Percentiles rank a stretch among this genome's conserved stretches.
Evolutionary conservation across 2,888 invertebrate species (phyloP).

Genomic region (Rhagophthalmus giganteus): DNA sequence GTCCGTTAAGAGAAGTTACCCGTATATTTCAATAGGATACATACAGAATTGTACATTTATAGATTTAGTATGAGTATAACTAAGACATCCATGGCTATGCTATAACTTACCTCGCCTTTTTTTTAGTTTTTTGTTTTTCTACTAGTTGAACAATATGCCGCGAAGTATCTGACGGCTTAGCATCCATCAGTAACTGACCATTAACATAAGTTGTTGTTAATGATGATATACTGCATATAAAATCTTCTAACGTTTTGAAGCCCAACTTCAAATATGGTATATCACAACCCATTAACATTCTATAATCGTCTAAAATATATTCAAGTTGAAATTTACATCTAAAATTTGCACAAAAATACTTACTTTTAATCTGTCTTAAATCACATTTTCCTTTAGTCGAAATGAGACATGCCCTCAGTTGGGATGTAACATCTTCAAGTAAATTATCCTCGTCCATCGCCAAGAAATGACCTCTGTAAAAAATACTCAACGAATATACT

Average conservation of each 20-base stretch:
- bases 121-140: slow-evolving; percentile 47
- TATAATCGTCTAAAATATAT: slow-evolving; percentile 61
- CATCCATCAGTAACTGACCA: slow-evolving; percentile 63
- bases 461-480: slow-evolving; percentile 3
- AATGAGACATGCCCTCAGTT: slow-evolving; percentile 42
- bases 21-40: too few species aligned
- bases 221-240: slow-evolving; percentile 58
- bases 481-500: too few species aligned
- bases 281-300: slow-evolving; percentile 63
- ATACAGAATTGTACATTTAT: too few species aligned
- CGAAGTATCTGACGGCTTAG: slow-evolving; percentile 62
- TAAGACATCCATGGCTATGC: too few species aligned
- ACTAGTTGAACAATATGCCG: slow-evolving; percentile 61
- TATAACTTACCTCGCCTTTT: slow-evolving; percentile 8
- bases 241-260: slow-evolving; percentile 61
- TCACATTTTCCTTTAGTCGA: slow-evolving; percentile 43
- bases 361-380: slow-evolving; percentile 43
- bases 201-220: slow-evolving; percentile 60
- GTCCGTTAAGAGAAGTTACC: too few species aligned
- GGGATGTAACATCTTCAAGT: slow-evolving; percentile 38
- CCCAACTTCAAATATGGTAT: slow-evolving; percentile 67
- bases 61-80: too few species aligned
- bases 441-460: slow-evolving; percentile 41
- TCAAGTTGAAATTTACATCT: neutral
- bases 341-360: slow-evolving; percentile 29